These are phyloP conservation scores for Dyspetes luteomarginatus DNA, from an alignment of 2,888 invertebrate species.

Conservation along the genomic window DNA sequence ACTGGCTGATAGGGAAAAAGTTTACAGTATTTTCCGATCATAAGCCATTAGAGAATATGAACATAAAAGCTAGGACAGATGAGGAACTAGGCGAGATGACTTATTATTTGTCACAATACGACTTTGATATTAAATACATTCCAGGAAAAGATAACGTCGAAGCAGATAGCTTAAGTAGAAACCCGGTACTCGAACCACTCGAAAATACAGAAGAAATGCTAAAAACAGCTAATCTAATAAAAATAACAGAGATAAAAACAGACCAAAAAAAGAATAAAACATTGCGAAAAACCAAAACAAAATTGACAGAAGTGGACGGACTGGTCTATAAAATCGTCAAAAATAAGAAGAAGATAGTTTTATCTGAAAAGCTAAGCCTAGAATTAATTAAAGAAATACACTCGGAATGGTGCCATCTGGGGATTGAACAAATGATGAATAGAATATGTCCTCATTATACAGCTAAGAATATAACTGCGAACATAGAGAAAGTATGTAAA, in stretches of 20 bases:
- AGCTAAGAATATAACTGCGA: slow-evolving; percentile 42
- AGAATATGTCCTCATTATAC: slow-evolving; percentile 33
- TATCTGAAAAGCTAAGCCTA: slow-evolving; percentile 30
- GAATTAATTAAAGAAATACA: slow-evolving; percentile 27
- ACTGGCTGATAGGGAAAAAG: not conserved
- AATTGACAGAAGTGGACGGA: slow-evolving; percentile 22
- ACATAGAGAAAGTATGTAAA: slow-evolving; percentile 45
- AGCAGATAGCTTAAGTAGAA: not conserved
- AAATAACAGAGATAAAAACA: slow-evolving; percentile 23
- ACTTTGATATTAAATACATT: not conserved
- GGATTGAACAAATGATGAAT: slow-evolving; percentile 36
- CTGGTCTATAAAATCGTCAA: slow-evolving; percentile 27
- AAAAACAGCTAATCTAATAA: not conserved
- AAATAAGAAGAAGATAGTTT: slow-evolving; percentile 24
- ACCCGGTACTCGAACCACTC: not conserved
- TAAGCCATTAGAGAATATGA: not conserved
- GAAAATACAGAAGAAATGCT: not conserved
- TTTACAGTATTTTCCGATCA: not conserved
- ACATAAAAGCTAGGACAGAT: not conserved
- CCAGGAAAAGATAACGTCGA: not conserved
- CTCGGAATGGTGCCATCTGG: slow-evolving; percentile 20
- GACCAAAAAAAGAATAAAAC: slow-evolving; percentile 23
- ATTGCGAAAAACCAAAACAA: slow-evolving; percentile 26
- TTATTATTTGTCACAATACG: slow-evolving; percentile 7
- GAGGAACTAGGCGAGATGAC: not conserved